Evolutionary conservation across 2,888 invertebrate species (phyloP).

Genomic region (Drosophila testacea): DNA sequence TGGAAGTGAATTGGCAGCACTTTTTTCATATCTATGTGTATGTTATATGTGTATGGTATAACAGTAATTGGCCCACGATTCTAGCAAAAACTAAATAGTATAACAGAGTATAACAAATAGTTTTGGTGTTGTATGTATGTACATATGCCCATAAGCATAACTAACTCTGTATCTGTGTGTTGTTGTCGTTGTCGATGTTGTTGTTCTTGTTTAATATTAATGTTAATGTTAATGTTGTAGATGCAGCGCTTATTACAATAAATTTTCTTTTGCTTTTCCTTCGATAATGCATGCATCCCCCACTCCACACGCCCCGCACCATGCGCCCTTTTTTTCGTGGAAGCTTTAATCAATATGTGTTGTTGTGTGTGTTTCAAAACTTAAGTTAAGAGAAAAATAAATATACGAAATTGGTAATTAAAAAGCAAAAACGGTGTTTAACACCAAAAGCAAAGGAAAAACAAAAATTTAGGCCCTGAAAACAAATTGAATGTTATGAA

Average conservation of each 20-base stretch:
- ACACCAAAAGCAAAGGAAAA: conserved; percentile 57
- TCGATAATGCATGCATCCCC: conserved; percentile 47
- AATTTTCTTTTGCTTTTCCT: conserved; percentile 26
- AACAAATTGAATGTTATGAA: conserved; percentile 41
- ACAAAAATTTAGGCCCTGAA: conserved; percentile 37
- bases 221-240: conserved; percentile 49
- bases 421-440: conserved; percentile 77
- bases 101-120: conserved; percentile 52
- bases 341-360: conserved; percentile 65
- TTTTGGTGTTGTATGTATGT: conserved; percentile 73
- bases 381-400: conserved; percentile 42
- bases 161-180: conserved; percentile 66
- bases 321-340: not conserved
- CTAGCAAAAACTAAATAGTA: conserved; percentile 31
- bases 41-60: conserved; percentile 38
- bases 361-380: conserved; percentile 60
- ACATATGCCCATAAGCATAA: conserved; percentile 55
- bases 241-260: conserved; percentile 26
- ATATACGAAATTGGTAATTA: conserved; percentile 56
- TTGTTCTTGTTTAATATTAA: conserved; percentile 36
- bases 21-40: conserved; percentile 41
- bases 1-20: conserved; percentile 18
- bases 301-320: no score
- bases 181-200: conserved; percentile 44
- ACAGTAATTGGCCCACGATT: conserved; percentile 49